Percentiles rank a stretch among this genome's conserved stretches.
Evolutionary conservation across 2,888 invertebrate genomes (phyloP).

Genomic region (Drosophila cognata): DNA sequence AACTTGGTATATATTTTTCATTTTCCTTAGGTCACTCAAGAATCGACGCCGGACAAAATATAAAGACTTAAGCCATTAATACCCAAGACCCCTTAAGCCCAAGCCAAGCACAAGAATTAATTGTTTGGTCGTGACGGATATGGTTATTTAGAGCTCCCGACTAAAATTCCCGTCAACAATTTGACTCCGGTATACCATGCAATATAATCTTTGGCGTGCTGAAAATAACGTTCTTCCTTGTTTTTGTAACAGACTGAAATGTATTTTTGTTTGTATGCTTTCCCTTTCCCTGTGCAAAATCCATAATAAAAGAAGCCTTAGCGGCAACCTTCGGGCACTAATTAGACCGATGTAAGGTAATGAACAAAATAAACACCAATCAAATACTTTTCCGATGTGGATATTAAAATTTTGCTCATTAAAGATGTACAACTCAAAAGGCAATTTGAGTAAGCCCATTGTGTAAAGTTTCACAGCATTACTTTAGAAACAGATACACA

Average conservation of each 20-base stretch:
- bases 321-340: not conserved
- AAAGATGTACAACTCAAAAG: not conserved
- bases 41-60: not conserved
- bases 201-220: not conserved
- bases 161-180: not conserved
- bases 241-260: not conserved
- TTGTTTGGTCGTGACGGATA: not conserved
- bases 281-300: not conserved
- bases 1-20: too few species aligned
- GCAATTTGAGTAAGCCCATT: not conserved
- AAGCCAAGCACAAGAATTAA: not conserved
- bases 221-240: not conserved
- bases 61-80: not conserved
- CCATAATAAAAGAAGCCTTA: not conserved
- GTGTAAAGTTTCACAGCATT: not conserved
- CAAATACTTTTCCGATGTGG: not conserved
- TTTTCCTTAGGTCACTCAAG: not conserved
- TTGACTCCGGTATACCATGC: not conserved
- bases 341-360: not conserved
- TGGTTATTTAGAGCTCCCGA: not conserved
- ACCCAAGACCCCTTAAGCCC: not conserved
- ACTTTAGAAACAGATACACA: conserved; percentile 2
- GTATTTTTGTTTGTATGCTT: not conserved
- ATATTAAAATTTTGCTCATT: not conserved
- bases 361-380: not conserved